Conservation (phyloP, 2,113 vertebrate genomes). For the Papio anubis region DNA sequence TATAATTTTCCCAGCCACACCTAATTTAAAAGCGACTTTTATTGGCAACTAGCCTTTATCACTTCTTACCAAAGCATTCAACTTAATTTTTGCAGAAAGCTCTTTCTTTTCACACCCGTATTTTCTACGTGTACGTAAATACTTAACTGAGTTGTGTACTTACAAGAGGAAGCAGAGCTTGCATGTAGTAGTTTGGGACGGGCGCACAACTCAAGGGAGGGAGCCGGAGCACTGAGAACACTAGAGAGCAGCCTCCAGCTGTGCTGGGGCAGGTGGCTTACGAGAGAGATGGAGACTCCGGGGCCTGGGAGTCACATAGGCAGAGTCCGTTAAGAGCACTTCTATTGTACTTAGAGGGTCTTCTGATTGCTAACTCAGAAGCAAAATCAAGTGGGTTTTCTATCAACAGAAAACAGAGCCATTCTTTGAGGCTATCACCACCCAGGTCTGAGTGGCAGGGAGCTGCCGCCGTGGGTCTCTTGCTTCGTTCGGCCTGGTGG, state of each 20-base stretch:
- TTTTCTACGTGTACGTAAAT: not conserved
- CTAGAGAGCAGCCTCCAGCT: fast-evolving
- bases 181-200: not conserved
- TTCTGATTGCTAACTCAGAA: not conserved
- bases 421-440: not conserved
- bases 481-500: not conserved
- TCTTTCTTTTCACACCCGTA: not conserved
- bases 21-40: conserved; percentile 10
- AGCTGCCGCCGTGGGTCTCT: not conserved
- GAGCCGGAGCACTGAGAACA: not conserved
- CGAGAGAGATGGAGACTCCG: not conserved
- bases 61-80: not conserved
- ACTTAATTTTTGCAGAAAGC: not conserved
- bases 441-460: not conserved
- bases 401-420: not conserved
- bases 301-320: not conserved
- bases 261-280: not conserved
- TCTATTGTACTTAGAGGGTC: not conserved
- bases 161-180: not conserved
- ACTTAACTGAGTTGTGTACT: not conserved
- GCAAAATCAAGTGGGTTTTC: not conserved
- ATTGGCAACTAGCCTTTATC: not conserved
- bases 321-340: conserved; percentile 25
- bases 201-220: not conserved
- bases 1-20: not conserved